phyloP scores from a whole-genome alignment of 2,888 invertebrate species.

The Amorpha juglandis region DNA sequence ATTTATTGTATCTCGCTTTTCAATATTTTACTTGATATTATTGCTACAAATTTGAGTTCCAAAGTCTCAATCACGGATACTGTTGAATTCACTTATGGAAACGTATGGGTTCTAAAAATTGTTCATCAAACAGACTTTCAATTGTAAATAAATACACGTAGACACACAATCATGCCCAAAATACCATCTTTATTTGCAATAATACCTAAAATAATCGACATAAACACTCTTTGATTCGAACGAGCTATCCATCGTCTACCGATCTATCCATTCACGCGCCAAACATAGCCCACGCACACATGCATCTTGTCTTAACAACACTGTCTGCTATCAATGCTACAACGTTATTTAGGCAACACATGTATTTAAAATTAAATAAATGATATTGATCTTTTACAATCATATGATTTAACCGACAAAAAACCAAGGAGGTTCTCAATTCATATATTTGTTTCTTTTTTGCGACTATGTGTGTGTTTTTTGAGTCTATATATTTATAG shows the following conservation, averaged over 20 bases:
- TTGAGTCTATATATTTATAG: no score
- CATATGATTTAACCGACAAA: no score
- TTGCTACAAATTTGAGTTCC: no score
- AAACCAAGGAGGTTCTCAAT: no score
- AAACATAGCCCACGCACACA: slow-evolving; percentile 8
- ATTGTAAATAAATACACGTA: not conserved
- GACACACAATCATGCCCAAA: not conserved
- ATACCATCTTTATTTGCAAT: not conserved
- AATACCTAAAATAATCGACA: not conserved
- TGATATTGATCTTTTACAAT: not conserved
- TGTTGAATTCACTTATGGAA: no score
- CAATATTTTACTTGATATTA: no score
- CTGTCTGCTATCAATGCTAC: not conserved
- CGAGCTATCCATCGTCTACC: slow-evolving; percentile 1
- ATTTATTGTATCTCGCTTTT: no score
- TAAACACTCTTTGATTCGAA: slow-evolving; percentile 3
- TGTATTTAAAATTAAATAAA: not conserved
- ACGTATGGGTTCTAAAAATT: not conserved
- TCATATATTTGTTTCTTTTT: no score
- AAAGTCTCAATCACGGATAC: no score
- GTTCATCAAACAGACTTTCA: not conserved
- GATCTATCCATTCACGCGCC: not conserved
- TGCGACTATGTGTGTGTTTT: no score
- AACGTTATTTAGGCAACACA: not conserved
- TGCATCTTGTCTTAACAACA: slow-evolving; percentile 10